Evolutionary conservation across 2,888 invertebrate genomes (phyloP).

Genomic region (Caenorhabditis panamensis): DNA sequence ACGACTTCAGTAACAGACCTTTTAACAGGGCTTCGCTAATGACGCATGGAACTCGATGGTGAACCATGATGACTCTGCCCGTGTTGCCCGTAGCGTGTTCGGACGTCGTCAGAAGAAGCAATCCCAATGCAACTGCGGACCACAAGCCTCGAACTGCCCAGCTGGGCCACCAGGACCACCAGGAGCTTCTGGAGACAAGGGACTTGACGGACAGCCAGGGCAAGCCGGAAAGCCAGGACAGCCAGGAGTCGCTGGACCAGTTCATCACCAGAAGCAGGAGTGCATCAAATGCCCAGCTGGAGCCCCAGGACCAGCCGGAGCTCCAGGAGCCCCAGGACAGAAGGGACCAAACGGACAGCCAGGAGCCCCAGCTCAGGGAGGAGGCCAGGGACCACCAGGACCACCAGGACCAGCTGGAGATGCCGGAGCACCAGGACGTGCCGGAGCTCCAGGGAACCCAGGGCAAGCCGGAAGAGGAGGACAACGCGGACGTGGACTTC

Average conservation of each 20-base stretch:
- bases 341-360: conserved; percentile 58
- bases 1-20: neutral
- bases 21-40: conserved; percentile 56
- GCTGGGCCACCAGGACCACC: conserved; percentile 71
- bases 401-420: too few species aligned
- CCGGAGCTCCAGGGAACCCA: conserved; percentile 62
- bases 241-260: too few species aligned
- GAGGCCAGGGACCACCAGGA: conserved; percentile 61
- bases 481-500: too few species aligned
- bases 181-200: conserved; percentile 64
- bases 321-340: conserved; percentile 60
- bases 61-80: conserved; percentile 47
- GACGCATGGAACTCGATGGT: conserved; percentile 66
- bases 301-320: conserved; percentile 58
- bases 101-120: conserved; percentile 58
- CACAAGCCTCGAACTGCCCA: conserved; percentile 66
- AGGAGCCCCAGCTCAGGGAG: conserved; percentile 57
- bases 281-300: conserved; percentile 61
- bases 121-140: conserved; percentile 67
- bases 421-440: conserved; percentile 65
- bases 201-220: conserved; percentile 63
- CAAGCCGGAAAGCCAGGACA: conserved; percentile 58
- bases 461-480: too few species aligned
- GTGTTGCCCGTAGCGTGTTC: conserved; percentile 57
- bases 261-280: too few species aligned